Conservation (phyloP, 2,888 invertebrate genomes). For the Helicoverpa assulta region DNA sequence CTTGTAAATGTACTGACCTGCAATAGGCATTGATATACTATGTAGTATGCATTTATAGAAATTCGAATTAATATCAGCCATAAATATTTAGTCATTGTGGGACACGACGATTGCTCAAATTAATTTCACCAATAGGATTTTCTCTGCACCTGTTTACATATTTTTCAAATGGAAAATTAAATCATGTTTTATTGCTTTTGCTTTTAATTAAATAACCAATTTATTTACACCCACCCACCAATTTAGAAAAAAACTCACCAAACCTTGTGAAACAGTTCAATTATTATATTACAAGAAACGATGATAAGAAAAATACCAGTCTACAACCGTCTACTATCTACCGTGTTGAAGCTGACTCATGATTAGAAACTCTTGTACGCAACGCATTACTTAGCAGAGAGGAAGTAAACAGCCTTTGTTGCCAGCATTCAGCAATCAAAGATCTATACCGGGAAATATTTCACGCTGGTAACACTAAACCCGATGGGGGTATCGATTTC, state of each 20-base stretch:
- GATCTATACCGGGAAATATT: conserved; percentile 54
- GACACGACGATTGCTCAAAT: too few species aligned
- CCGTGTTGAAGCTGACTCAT: conserved; percentile 41
- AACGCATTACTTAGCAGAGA: conserved; percentile 50
- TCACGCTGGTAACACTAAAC: conserved; percentile 59
- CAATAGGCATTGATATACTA: conserved; percentile 9
- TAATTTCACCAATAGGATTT: too few species aligned
- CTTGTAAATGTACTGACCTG: conserved; percentile 36
- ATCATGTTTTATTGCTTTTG: too few species aligned
- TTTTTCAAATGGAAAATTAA: too few species aligned
- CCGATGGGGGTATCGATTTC: conserved; percentile 77
- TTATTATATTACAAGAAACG: neutral
- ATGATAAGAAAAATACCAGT: neutral
- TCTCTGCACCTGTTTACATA: too few species aligned
- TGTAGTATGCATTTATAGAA: neutral
- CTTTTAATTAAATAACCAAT: too few species aligned
- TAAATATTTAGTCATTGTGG: neutral
- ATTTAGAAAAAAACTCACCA: too few species aligned
- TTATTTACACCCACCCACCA: too few species aligned
- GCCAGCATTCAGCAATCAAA: conserved; percentile 51
- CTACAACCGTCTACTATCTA: conserved; percentile 12
- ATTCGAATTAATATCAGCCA: neutral
- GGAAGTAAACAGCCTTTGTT: conserved; percentile 52
- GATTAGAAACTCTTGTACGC: conserved; percentile 50
- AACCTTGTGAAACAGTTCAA: too few species aligned